Evolutionary conservation across 2,797 vertebrate species (phyloP).

Genomic region (Diplodus sargus): DNA sequence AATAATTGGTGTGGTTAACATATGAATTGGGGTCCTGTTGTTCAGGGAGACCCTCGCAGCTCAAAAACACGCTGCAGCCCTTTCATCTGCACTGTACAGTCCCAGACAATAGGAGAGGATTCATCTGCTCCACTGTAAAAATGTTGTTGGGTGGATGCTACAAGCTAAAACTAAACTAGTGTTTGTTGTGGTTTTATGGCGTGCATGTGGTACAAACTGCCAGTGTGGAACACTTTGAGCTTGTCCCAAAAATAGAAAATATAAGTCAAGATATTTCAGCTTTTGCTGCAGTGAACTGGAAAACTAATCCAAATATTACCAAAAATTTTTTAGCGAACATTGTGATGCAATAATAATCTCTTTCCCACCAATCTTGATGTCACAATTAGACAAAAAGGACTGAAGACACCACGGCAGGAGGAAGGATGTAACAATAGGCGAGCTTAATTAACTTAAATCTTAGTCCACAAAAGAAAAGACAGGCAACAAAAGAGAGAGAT

Average conservation of each 20-base stretch:
- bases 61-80: constrained; percentile 58
- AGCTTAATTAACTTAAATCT: no score
- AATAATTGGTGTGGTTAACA: constrained; percentile 84
- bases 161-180: constrained; percentile 2
- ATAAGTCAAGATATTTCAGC: background rate
- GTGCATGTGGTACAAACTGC: background rate
- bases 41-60: constrained; percentile 56
- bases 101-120: constrained; percentile 48
- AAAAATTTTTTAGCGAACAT: no score
- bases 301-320: no score
- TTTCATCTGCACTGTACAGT: constrained; percentile 66
- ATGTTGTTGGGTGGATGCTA: constrained; percentile 39
- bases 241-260: background rate
- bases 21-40: constrained; percentile 81
- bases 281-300: background rate
- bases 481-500: no score
- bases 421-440: no score
- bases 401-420: no score
- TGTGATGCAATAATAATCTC: no score
- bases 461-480: no score
- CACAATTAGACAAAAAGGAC: no score
- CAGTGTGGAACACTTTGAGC: background rate
- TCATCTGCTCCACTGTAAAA: constrained; percentile 51
- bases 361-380: no score
- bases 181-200: background rate